phyloP scores from a whole-genome alignment of 2,113 vertebrate genomes.

The Pelecanoides urinatrix region DNA sequence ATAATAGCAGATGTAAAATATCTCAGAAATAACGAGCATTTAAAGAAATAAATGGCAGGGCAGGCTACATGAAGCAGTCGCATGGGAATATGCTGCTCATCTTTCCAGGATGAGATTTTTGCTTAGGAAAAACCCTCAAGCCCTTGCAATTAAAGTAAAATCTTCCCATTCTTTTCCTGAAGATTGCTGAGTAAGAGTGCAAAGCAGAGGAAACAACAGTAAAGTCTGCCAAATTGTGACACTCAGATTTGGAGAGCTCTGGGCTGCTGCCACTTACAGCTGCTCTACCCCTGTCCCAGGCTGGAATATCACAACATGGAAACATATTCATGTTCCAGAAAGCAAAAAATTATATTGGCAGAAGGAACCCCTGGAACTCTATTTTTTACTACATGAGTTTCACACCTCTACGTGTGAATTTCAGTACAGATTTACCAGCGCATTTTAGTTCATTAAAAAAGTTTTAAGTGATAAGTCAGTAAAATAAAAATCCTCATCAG shows the following conservation, averaged over 20 bases:
- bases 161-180: neutral
- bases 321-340: neutral
- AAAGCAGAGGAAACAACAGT: neutral
- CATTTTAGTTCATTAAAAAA: neutral
- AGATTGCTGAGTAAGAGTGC: neutral
- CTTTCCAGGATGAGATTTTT: neutral
- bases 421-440: neutral
- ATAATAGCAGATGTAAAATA: neutral
- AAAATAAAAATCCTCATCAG: neutral
- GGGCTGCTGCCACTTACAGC: neutral
- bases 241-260: neutral
- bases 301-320: neutral
- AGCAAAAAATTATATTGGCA: neutral
- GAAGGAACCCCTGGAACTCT: neutral
- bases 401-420: neutral
- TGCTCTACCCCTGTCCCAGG: neutral
- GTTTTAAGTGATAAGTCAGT: neutral
- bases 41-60: neutral
- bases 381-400: neutral
- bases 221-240: neutral
- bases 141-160: neutral
- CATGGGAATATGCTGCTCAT: neutral
- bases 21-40: neutral
- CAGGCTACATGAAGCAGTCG: neutral
- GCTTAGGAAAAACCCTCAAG: neutral